Conservation (phyloP, 2,113 vertebrate genomes). For the Mesitornis unicolor region DNA sequence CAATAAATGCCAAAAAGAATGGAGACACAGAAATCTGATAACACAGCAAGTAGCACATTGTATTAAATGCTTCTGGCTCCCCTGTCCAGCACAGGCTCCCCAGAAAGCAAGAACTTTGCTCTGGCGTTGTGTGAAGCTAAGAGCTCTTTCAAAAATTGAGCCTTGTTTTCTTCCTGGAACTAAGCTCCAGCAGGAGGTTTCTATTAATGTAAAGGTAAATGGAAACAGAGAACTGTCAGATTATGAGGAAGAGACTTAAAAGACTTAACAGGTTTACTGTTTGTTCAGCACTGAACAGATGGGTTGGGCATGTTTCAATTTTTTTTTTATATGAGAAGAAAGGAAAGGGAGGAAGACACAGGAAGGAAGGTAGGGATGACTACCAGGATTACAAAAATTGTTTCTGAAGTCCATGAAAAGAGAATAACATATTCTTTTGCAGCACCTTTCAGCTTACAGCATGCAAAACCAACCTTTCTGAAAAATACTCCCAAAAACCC, state of each 20-base stretch:
- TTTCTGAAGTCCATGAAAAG: not conserved
- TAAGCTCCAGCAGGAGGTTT: not conserved
- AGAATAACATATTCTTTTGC: not conserved
- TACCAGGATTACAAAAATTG: not conserved
- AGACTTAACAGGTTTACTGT: not conserved
- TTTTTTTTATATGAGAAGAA: not conserved
- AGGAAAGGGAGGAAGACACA: not conserved
- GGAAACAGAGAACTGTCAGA: not conserved
- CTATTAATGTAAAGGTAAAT: not conserved
- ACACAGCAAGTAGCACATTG: not conserved
- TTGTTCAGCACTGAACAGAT: not conserved
- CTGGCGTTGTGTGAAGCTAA: not conserved
- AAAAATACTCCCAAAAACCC: not conserved
- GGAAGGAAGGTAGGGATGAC: not conserved
- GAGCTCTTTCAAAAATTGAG: not conserved
- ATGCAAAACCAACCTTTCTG: not conserved
- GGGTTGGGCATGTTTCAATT: not conserved
- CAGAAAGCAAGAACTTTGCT: not conserved
- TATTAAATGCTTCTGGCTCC: not conserved
- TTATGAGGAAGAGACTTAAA: not conserved
- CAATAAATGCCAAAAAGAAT: not conserved
- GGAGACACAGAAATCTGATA: not conserved
- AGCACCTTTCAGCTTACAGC: not conserved
- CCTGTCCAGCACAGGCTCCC: not conserved
- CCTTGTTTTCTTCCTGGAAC: not conserved